Evolutionary conservation across 2,888 invertebrate genomes (phyloP).

Genomic region (Pediacus dermestoides): DNA sequence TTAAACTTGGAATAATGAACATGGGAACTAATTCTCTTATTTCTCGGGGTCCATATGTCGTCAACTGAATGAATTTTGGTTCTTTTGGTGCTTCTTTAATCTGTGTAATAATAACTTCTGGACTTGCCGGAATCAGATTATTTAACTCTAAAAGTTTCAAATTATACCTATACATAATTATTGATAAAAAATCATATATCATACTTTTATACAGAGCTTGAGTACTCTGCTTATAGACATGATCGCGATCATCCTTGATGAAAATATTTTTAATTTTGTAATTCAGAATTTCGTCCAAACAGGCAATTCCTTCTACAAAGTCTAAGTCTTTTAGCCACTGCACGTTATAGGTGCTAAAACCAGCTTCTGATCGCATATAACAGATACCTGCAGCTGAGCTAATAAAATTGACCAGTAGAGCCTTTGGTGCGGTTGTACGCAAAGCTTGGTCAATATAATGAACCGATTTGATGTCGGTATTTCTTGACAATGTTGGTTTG

Average conservation of each 20-base stretch:
- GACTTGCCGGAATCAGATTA: constrained; percentile 39
- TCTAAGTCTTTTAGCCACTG: constrained; percentile 38
- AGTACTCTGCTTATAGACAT: constrained; percentile 35
- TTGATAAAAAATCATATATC: not conserved
- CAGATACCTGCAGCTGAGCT: constrained; percentile 39
- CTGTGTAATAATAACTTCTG: constrained; percentile 36
- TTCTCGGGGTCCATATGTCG: constrained; percentile 43
- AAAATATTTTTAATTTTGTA: constrained; percentile 36
- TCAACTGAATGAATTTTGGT: constrained; percentile 41
- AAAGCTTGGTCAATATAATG: constrained; percentile 43
- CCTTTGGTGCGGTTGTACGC: constrained; percentile 42
- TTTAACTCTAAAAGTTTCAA: constrained; percentile 37
- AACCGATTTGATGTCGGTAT: constrained; percentile 39
- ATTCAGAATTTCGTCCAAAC: constrained; percentile 41
- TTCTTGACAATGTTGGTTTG: constrained; percentile 27
- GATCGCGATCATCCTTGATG: constrained; percentile 38
- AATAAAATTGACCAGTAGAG: constrained; percentile 43
- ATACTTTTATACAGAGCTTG: constrained; percentile 45
- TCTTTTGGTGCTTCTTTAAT: constrained; percentile 32
- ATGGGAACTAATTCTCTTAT: constrained; percentile 45
- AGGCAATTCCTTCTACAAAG: constrained; percentile 36
- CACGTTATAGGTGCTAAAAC: constrained; percentile 42
- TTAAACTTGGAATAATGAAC: constrained; percentile 47
- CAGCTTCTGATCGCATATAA: constrained; percentile 38
- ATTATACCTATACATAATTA: too few relatives aligned